Conservation (phyloP, 1,140 invertebrate genomes). For the Heliconius melpomene region DNA sequence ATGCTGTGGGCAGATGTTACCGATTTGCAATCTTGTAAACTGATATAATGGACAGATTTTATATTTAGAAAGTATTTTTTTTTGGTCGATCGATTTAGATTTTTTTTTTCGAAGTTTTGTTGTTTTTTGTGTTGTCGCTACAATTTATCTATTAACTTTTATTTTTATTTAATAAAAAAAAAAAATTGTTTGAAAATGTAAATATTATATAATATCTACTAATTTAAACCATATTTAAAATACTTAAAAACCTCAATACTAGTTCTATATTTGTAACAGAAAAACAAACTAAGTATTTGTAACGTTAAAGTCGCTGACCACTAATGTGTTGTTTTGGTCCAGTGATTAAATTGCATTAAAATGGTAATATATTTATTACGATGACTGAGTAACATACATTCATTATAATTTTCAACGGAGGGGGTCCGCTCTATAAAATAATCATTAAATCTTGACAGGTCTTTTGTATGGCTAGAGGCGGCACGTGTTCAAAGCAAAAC, state of each 20-base stretch:
- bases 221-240: too few species aligned
- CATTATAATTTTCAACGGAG: constrained; percentile 45
- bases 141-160: background rate
- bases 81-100: too few species aligned
- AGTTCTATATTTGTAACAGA: background rate
- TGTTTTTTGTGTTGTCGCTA: too few species aligned
- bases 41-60: constrained; percentile 29
- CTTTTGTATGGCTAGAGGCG: constrained; percentile 39
- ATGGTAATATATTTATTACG: constrained; percentile 56
- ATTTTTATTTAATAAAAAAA: too few species aligned
- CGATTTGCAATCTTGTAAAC: constrained; percentile 51
- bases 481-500: constrained; percentile 45
- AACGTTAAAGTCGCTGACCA: constrained; percentile 52
- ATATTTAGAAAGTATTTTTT: too few species aligned
- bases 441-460: constrained; percentile 43
- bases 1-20: constrained; percentile 56
- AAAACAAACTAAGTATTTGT: background rate
- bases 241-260: background rate
- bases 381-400: constrained; percentile 41
- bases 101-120: too few species aligned
- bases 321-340: constrained; percentile 52
- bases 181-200: too few species aligned
- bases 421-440: constrained; percentile 47
- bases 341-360: constrained; percentile 57
- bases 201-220: too few species aligned